Evolutionary conservation across 2,888 invertebrate genomes (phyloP).

Genomic region (Aleiodes leptofemur): DNA sequence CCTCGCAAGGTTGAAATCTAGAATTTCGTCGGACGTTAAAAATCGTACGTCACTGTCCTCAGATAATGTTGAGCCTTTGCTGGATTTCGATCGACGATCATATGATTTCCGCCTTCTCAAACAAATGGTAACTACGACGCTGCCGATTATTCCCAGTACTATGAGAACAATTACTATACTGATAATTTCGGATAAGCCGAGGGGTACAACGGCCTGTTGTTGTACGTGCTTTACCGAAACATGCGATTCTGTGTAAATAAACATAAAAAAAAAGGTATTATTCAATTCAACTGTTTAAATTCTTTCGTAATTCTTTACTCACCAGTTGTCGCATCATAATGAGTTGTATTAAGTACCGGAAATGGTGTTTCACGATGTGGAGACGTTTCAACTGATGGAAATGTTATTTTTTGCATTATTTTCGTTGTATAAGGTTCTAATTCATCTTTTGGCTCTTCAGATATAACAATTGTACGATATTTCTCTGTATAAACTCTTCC

Average conservation of each 20-base stretch:
- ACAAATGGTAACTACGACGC: constrained; percentile 56
- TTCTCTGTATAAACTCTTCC: not conserved
- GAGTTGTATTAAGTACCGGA: constrained; percentile 32
- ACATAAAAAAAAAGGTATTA: not conserved
- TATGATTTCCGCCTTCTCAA: constrained; percentile 61
- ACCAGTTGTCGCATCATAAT: constrained; percentile 48
- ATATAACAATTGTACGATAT: constrained; percentile 42
- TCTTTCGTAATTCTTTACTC: not conserved
- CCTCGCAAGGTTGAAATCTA: constrained; percentile 77
- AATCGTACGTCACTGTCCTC: constrained; percentile 78
- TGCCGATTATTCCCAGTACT: constrained; percentile 58
- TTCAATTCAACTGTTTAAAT: not conserved
- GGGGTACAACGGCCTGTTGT: constrained; percentile 29
- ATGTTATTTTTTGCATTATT: constrained; percentile 4
- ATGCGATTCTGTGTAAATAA: constrained; percentile 19
- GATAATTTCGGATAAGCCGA: constrained; percentile 58
- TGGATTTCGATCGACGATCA: constrained; percentile 58
- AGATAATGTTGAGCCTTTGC: constrained; percentile 66
- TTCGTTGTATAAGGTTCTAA: constrained; percentile 60
- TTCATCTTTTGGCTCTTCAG: constrained; percentile 63
- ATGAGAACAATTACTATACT: constrained; percentile 63
- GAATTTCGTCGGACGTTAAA: constrained; percentile 77
- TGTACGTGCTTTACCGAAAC: constrained; percentile 26
- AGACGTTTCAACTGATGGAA: not conserved
- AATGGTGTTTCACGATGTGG: constrained; percentile 51